Conservation (phyloP, 2,888 invertebrate species). For the Empis livida region DNA sequence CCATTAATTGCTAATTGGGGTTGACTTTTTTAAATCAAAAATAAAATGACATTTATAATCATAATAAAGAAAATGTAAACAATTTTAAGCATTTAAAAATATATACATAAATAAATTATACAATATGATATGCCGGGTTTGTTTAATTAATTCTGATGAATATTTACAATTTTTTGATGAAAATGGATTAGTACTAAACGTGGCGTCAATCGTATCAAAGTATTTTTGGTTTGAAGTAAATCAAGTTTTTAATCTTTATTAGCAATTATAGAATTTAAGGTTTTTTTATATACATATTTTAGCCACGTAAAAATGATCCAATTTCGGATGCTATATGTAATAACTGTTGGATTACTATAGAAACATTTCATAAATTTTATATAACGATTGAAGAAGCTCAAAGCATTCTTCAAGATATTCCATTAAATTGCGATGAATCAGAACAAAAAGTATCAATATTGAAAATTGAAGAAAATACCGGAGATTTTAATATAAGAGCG, state of each 20-base stretch:
- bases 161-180: constrained; percentile 9
- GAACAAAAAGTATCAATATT: neutral
- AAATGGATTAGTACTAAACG: constrained; percentile 4
- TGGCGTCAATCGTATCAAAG: constrained; percentile 8
- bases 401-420: constrained; percentile 1
- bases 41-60: too few relatives aligned
- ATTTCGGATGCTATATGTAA: constrained; percentile 14
- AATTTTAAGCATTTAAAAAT: too few relatives aligned
- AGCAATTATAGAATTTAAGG: too few relatives aligned
- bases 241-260: neutral
- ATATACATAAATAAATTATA: too few relatives aligned
- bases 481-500: too few relatives aligned
- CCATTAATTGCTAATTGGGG: too few relatives aligned
- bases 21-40: too few relatives aligned
- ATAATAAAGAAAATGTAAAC: too few relatives aligned
- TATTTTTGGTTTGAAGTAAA: constrained; percentile 14
- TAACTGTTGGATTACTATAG: constrained; percentile 14
- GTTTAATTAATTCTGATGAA: constrained; percentile 4
- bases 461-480: too few relatives aligned
- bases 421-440: neutral
- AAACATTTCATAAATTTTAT: constrained; percentile 15
- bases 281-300: neutral
- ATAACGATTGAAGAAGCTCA: constrained; percentile 14
- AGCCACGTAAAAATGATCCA: constrained; percentile 12
- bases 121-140: constrained; percentile 5